Percentiles rank a stretch among this genome's conserved stretches.
phyloP scores from a whole-genome alignment of 2,797 vertebrate genomes.

The Pipistrellus pipistrellus region DNA sequence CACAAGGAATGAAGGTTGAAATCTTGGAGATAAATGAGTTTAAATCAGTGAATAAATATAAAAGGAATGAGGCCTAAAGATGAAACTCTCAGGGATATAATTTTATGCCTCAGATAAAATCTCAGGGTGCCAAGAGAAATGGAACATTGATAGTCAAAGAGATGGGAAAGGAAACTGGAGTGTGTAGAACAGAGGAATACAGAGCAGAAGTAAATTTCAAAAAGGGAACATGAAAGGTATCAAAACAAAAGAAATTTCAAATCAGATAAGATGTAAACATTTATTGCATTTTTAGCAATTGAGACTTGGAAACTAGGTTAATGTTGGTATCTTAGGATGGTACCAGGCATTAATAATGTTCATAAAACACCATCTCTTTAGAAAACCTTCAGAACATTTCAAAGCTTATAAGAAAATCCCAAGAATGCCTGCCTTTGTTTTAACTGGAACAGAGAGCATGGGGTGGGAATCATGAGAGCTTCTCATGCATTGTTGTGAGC shows the following conservation, averaged over 20 bases:
- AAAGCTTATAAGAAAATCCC: neutral
- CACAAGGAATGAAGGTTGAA: neutral
- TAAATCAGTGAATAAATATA: neutral
- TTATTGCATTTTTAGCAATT: neutral
- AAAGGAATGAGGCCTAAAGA: neutral
- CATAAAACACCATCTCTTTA: neutral
- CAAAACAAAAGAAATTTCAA: neutral
- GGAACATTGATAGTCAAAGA: neutral
- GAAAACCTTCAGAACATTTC: neutral
- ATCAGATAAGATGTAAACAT: neutral
- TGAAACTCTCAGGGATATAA: neutral
- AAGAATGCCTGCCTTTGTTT: neutral
- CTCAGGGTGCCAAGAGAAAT: neutral
- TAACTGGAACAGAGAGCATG: neutral
- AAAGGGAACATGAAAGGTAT: neutral
- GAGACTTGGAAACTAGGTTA: neutral
- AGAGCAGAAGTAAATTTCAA: neutral
- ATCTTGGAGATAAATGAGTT: neutral
- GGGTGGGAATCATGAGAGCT: neutral
- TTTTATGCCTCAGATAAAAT: neutral
- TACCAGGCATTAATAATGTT: neutral
- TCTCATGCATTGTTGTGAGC: neutral
- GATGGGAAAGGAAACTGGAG: neutral
- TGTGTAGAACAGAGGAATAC: neutral
- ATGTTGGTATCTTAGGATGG: neutral